These are phyloP conservation scores for Sebastes glaucus DNA, from an alignment of 2,797 vertebrate genomes.

Conservation along the genomic window DNA sequence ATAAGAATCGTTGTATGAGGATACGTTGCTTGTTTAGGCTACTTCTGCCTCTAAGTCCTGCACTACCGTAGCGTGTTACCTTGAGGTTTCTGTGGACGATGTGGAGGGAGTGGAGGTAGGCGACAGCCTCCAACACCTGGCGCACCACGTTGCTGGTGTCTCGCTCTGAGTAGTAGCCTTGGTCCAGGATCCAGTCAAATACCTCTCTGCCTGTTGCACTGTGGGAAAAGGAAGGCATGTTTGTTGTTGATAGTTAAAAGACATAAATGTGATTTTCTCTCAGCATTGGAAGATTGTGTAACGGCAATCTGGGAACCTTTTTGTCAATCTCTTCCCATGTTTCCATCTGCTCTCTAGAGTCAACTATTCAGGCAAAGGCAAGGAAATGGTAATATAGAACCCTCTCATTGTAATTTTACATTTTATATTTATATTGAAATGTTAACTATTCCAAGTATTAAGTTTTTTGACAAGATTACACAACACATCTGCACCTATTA, in stretches of 20 bases:
- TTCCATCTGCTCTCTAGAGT: not conserved
- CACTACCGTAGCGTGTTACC: constrained; percentile 72
- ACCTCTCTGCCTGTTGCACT: constrained; percentile 98
- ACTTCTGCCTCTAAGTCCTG: not conserved
- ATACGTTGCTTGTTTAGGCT: not conserved
- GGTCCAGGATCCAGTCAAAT: constrained; percentile 99
- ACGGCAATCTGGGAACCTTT: not conserved
- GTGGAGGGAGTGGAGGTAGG: constrained; percentile 95
- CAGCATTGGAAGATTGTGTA: not conserved
- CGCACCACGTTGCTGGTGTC: constrained; percentile 98
- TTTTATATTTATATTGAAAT: not conserved
- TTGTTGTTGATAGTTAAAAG: not conserved
- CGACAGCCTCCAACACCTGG: constrained; percentile 96
- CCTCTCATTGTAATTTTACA: not conserved
- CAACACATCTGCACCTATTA: not conserved
- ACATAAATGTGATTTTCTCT: not conserved
- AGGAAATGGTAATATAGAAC: not conserved
- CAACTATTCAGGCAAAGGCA: not conserved
- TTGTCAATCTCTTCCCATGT: not conserved
- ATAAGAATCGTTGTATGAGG: not conserved
- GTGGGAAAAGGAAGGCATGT: constrained; percentile 17
- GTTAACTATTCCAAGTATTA: constrained; percentile 13
- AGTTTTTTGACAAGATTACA: not conserved
- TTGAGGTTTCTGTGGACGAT: constrained; percentile 99
- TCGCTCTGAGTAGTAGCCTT: constrained; percentile 97